Conservation (phyloP, 2,888 invertebrate genomes). For the Ornithoptera alexandrae region DNA sequence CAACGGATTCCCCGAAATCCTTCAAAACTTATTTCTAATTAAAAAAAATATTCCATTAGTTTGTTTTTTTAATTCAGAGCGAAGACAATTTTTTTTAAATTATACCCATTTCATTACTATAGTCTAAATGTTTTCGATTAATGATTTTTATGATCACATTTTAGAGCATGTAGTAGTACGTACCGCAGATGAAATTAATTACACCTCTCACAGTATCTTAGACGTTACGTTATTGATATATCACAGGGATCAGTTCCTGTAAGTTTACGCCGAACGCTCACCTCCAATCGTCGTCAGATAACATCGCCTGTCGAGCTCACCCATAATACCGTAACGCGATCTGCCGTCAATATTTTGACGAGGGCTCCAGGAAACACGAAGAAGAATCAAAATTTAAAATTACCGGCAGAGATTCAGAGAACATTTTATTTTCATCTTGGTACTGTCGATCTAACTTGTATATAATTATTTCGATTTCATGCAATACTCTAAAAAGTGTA, state of each 20-base stretch:
- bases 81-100: no score
- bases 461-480: neutral
- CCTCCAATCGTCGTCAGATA: slow-evolving; percentile 60
- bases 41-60: no score
- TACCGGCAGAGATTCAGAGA: neutral
- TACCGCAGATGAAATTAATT: neutral
- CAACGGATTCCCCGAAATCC: no score
- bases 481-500: neutral
- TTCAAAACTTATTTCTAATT: no score
- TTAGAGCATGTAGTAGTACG: no score
- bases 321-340: slow-evolving; percentile 47
- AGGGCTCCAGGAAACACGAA: slow-evolving; percentile 38
- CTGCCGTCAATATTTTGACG: slow-evolving; percentile 64
- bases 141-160: no score
- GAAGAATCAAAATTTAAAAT: slow-evolving; percentile 20
- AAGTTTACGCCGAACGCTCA: slow-evolving; percentile 53
- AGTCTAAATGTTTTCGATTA: no score
- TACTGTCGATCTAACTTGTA: neutral
- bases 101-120: no score
- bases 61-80: no score
- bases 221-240: slow-evolving; percentile 50
- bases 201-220: slow-evolving; percentile 11
- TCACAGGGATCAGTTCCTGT: slow-evolving; percentile 50
- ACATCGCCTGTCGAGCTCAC: slow-evolving; percentile 42
- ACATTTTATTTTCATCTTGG: neutral